Evolutionary conservation across 2,888 invertebrate genomes (phyloP), one percentile per base, ranked within the genome.

Genomic region (Apamea anceps): DNA sequence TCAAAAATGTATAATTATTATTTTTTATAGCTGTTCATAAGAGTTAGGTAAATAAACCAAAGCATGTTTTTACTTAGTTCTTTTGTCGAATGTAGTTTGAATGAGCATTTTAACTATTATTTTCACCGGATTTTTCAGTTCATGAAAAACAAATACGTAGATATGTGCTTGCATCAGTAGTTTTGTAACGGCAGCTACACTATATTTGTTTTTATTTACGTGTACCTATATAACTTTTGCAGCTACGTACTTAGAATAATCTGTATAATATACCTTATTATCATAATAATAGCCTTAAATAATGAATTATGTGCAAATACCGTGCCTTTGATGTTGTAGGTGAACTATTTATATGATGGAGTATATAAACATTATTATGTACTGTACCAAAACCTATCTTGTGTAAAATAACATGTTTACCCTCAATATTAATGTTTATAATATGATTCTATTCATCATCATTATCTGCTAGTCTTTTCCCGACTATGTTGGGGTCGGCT

Each of bases 301-400:
- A 51, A 54, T n/a, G 6, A 32, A 48, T 63, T 32, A 80, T 84
- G 67, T 82, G 77, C 74, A 85, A 82, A 77, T 72, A 81, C 0
- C 37, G 85, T 85, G 89, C 84, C 89, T 87, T 88, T 70, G 45
- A 78, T 81, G 78, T 83, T 80, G 54, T 84, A 54, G 15, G 1
- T 48, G 5, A 71, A 70, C 65, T 79, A 54, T 84, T 54, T 84
- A n/a, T 70, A 70, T 28, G 21, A 65, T 45, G n/a, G 45, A 48
- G 1, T 48, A 66, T 28, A n/a, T 32, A 62, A n/a, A 63, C 32
- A n/a, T 63, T 48, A 21, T n/a, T 42, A 51, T 42, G 0, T 32
- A 76, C 15, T 48, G 48, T n/a, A 48, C 18, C 5, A 21, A 8
- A n/a, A 63, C 28, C 15, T 60, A 48, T 57, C 28, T 57, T 48